These are phyloP conservation scores for Macrobrachium rosenbergii DNA, from an alignment of 1,140 invertebrate genomes.

Conservation along the genomic window DNA sequence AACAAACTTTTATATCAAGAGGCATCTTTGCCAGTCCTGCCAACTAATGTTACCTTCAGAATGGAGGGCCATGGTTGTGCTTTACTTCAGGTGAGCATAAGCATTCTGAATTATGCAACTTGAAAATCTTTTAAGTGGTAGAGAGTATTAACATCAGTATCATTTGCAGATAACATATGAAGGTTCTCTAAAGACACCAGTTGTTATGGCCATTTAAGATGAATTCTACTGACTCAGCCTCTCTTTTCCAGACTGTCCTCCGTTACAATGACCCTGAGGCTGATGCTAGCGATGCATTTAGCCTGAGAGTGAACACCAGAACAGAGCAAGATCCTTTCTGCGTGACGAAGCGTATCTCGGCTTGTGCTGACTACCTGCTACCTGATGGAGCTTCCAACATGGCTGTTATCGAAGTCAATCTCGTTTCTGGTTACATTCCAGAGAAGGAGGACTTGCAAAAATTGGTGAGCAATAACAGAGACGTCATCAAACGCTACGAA, in stretches of 20 bases:
- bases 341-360: not conserved
- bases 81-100: slow-evolving; percentile 21
- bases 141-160: no score
- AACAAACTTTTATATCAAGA: slow-evolving; percentile 25
- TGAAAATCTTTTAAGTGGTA: no score
- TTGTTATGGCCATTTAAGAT: no score
- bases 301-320: not conserved
- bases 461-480: not conserved
- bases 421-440: slow-evolving; percentile 31
- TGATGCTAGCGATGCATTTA: slow-evolving; percentile 9
- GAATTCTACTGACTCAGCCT: no score
- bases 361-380: slow-evolving; percentile 26
- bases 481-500: slow-evolving; percentile 19
- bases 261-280: slow-evolving; percentile 31
- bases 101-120: no score
- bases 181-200: no score
- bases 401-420: slow-evolving; percentile 19
- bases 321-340: slow-evolving; percentile 4
- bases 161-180: no score
- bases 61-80: slow-evolving; percentile 22
- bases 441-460: slow-evolving; percentile 4
- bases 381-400: slow-evolving; percentile 7
- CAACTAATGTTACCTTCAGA: not conserved
- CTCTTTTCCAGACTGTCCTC: slow-evolving; percentile 15
- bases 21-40: not conserved